Evolutionary conservation across 2,113 vertebrate genomes (phyloP), one percentile per base, ranked within the genome.

Genomic region (Thamnophis sirtalis): DNA sequence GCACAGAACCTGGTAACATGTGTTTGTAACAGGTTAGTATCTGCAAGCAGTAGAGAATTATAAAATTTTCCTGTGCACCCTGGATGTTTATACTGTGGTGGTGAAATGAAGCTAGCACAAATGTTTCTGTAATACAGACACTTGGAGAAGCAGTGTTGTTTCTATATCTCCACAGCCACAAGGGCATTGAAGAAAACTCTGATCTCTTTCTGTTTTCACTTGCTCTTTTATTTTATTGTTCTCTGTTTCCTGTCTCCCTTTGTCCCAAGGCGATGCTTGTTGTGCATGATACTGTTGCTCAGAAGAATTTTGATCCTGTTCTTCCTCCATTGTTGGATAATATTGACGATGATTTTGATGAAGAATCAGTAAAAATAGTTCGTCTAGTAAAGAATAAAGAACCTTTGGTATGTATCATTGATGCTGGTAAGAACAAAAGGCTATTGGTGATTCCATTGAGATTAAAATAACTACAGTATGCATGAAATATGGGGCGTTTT

Each of bases 311-410:
- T 88, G 98, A 99, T 95, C 99, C 99, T 0, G 97, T 98, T 60
- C 97, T 99, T 54, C 99, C 99, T 0, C 98, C 99, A 13, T 96
- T 99, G 0, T 98, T 98, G 0, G 98, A 99, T 3, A 98, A 99
- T 58, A 94, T 98, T 2, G 98, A 98, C 0, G 98, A 99, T 48
- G 98, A 99, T 93, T 98, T 99, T 92, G 98, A 99, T 80, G 99
- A 99, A 92, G 99, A 99, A 95, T 99, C 99, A 0, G 98, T 99
- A 90, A 99, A 99, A 97, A 99, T 99, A 1, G 98, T 99, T 50
- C 98, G 98, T 0, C 97, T 99, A 93, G 99, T 99, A 92, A 99
- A 99, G 96, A 99, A 99, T 96, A 99, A 98, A 96, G 99, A 99
- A 91, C 99, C 99, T 0, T 94, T 99, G 98, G 99, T 99, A 96